A percentile compares a stretch with the other conserved stretches of the same genome.
phyloP scores from a whole-genome alignment of 1,140 invertebrate genomes.

The Ptiloglossa arizonensis region DNA sequence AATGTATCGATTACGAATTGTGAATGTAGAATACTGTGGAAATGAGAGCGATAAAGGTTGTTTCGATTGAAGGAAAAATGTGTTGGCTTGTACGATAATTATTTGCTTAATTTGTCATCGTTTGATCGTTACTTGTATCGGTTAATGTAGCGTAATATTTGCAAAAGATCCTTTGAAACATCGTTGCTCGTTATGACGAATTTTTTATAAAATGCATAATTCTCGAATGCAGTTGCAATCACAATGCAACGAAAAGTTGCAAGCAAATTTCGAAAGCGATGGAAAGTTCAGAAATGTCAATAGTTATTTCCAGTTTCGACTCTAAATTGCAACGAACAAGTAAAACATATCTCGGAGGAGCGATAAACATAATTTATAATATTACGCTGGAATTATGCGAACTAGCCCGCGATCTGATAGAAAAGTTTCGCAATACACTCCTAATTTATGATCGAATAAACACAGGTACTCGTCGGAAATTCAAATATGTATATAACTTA shows the following conservation, averaged over 20 bases:
- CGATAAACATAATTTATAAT: conserved; percentile 25
- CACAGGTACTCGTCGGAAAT: not conserved
- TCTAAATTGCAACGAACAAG: not conserved
- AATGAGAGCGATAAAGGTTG: too few species aligned
- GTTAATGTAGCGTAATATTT: too few species aligned
- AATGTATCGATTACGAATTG: too few species aligned
- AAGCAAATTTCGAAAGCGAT: not conserved
- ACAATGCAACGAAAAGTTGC: not conserved
- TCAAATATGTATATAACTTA: not conserved
- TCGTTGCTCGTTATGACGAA: too few species aligned
- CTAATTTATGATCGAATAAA: conserved; percentile 2
- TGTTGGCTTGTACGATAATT: too few species aligned
- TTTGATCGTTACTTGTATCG: too few species aligned
- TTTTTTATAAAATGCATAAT: too few species aligned
- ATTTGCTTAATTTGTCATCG: too few species aligned
- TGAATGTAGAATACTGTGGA: too few species aligned
- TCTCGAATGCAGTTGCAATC: too few species aligned
- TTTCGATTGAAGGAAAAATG: too few species aligned
- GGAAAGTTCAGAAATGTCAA: not conserved
- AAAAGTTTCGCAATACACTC: not conserved
- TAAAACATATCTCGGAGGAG: not conserved
- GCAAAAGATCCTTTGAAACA: too few species aligned
- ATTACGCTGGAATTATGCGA: conserved; percentile 3
- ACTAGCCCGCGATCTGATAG: conserved; percentile 9
- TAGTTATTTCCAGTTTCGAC: not conserved